Evolutionary conservation across 2,888 invertebrate genomes (phyloP), one percentile per base, ranked within the genome.

Genomic region (Acronicta leporina): DNA sequence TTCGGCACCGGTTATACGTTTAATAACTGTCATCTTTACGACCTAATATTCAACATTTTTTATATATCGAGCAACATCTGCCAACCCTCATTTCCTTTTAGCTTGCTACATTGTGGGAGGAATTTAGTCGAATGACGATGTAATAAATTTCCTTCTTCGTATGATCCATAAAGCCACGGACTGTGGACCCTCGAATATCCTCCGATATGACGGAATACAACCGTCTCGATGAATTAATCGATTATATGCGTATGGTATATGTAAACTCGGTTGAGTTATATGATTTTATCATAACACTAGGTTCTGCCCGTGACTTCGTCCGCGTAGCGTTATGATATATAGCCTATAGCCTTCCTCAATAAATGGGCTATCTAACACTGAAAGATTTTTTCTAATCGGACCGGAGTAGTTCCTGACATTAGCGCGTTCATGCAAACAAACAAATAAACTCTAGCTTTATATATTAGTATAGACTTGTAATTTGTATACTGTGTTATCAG

Each of bases 71-170:
- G 75, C 70, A 80, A 78, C 79, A 78, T 88, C 87, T 90, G 89
- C 83, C 79, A 80, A 84, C 88, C 88, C 88, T 86, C 84, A 88
- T 90, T 87, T 81, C 85, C 81, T 80, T 78, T 79, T 80, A 86
- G 84, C 78, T 78, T 81, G 82, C 82, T 82, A 84, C 86, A 81
- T 86, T 84, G 86, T 83, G 84, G 85, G 73, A 73, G 85, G 82
- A 90, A 88, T 89, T 88, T 87, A 82, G 85, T 80, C 79, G 84
- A 88, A 89, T 88, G 88, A 88, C 88, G 86, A 78, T 79, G 87
- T 87, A 88, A 90, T 89, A 90, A 90, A 89, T 89, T 89, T 83
- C 73, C 80, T 80, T 76, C 79, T 80, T 75, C 86, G 84, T 86
- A 88, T 87, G 86, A 88, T 86, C 87, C 87, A 89, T 90, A 90